Conservation (phyloP, 2,888 invertebrate species). For the Neuroscelio doddi region DNA sequence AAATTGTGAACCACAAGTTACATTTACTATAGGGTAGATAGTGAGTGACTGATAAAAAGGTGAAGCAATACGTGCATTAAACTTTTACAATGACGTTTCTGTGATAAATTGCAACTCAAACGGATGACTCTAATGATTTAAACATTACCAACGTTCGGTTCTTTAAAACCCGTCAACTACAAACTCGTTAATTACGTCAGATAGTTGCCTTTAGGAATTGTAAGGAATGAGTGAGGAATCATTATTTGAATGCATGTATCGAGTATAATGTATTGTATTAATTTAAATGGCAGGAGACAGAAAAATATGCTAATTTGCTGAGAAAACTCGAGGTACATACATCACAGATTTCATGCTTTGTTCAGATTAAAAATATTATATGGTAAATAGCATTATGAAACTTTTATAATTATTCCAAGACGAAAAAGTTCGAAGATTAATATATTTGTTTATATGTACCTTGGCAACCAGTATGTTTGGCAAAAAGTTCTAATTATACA, state of each 20-base stretch:
- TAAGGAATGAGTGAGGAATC: conserved; percentile 26
- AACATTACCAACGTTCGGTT: conserved; percentile 23
- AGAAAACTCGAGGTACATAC: neutral
- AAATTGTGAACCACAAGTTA: neutral
- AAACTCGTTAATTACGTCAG: conserved; percentile 41
- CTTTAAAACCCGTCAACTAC: conserved; percentile 33
- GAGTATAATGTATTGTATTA: conserved; percentile 41
- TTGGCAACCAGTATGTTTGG: too few species aligned
- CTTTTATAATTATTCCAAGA: too few species aligned
- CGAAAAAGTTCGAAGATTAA: too few species aligned
- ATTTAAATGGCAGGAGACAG: conserved; percentile 32
- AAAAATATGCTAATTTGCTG: conserved; percentile 43
- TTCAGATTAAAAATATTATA: too few species aligned
- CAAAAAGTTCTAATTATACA: too few species aligned
- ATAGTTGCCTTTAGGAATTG: conserved; percentile 36
- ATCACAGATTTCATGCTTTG: too few species aligned
- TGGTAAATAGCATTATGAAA: too few species aligned
- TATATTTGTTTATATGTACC: too few species aligned
- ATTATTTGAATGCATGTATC: conserved; percentile 39
- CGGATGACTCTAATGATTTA: conserved; percentile 33
- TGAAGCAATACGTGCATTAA: conserved; percentile 32
- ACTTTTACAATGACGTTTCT: conserved; percentile 44
- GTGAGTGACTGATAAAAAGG: conserved; percentile 4
- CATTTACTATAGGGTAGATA: neutral
- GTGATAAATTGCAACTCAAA: conserved; percentile 44